These are phyloP conservation scores for Chloroclysta siterata DNA, from an alignment of 2,888 invertebrate species.

Conservation along the genomic window DNA sequence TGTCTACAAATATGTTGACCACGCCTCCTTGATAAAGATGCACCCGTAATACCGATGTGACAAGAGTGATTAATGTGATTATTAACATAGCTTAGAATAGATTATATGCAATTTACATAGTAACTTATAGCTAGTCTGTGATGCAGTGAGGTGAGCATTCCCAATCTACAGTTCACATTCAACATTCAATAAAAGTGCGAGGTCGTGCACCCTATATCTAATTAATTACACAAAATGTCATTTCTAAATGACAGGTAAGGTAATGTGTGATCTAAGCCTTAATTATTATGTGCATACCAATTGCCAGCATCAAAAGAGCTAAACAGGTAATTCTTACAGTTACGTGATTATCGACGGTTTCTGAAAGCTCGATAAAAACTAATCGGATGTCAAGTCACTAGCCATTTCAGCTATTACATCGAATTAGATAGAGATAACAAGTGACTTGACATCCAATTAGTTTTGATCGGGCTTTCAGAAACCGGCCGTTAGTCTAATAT, in stretches of 20 bases:
- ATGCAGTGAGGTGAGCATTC: constrained; percentile 56
- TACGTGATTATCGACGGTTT: too few species aligned
- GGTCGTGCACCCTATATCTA: constrained; percentile 56
- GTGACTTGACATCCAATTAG: too few species aligned
- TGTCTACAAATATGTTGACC: neutral
- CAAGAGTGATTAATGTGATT: constrained; percentile 8
- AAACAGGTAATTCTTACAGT: neutral
- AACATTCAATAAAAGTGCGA: constrained; percentile 60
- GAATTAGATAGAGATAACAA: too few species aligned
- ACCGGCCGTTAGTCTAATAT: too few species aligned
- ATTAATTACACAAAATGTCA: constrained; percentile 45
- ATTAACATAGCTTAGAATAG: neutral
- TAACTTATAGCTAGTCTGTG: constrained; percentile 14
- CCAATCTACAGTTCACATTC: constrained; percentile 79
- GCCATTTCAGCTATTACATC: too few species aligned
- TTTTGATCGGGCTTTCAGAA: too few species aligned
- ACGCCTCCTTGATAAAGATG: constrained; percentile 16
- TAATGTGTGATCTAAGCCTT: constrained; percentile 23
- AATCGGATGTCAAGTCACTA: too few species aligned
- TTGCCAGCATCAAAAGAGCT: neutral
- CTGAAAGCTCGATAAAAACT: too few species aligned
- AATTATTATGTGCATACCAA: constrained; percentile 14
- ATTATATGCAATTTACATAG: constrained; percentile 1
- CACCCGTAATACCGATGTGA: constrained; percentile 3
- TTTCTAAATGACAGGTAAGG: constrained; percentile 25